A percentile compares a stretch with the other conserved stretches of the same genome.
These are phyloP conservation scores for Lutjanus erythropterus DNA, from an alignment of 2,113 vertebrate genomes.

Conservation along the genomic window DNA sequence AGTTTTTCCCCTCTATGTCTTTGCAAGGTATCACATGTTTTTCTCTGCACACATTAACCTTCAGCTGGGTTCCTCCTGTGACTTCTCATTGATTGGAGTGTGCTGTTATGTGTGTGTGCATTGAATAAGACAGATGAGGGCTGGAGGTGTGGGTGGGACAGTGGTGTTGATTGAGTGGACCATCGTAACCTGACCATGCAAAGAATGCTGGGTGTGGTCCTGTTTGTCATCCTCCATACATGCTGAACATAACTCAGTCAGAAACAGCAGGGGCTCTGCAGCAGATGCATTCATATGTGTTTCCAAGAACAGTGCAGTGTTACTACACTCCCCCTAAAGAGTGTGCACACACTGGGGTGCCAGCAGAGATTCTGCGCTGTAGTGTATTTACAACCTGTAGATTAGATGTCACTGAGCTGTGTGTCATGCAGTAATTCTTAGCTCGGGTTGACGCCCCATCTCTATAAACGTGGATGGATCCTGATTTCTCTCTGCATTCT, in stretches of 20 bases:
- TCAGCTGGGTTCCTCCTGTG: slow-evolving; percentile 60
- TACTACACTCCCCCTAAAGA: not conserved
- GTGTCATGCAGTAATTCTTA: slow-evolving; percentile 40
- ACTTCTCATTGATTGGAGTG: slow-evolving; percentile 75
- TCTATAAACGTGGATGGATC: slow-evolving; percentile 41
- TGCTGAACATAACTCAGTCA: slow-evolving; percentile 52
- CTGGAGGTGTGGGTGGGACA: slow-evolving; percentile 42
- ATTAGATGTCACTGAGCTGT: slow-evolving; percentile 58
- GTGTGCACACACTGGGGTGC: not conserved
- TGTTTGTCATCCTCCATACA: slow-evolving; percentile 48
- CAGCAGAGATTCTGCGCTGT: not conserved
- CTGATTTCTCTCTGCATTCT: slow-evolving; percentile 45
- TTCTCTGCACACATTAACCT: slow-evolving; percentile 79
- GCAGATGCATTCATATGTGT: slow-evolving; percentile 29
- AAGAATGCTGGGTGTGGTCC: slow-evolving; percentile 56
- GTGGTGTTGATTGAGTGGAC: slow-evolving; percentile 61
- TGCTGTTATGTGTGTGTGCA: not conserved
- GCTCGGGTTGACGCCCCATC: not conserved
- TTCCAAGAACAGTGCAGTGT: slow-evolving; percentile 14
- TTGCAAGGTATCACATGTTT: slow-evolving; percentile 28
- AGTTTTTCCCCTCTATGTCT: not conserved
- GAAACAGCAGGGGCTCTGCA: slow-evolving; percentile 20
- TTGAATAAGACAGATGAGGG: slow-evolving; percentile 39
- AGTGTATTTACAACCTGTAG: slow-evolving; percentile 68
- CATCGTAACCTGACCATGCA: slow-evolving; percentile 50